Base-by-base conservation (phyloP, 2,113 vertebrate genomes). In the Gymnogyps californianus region DNA sequence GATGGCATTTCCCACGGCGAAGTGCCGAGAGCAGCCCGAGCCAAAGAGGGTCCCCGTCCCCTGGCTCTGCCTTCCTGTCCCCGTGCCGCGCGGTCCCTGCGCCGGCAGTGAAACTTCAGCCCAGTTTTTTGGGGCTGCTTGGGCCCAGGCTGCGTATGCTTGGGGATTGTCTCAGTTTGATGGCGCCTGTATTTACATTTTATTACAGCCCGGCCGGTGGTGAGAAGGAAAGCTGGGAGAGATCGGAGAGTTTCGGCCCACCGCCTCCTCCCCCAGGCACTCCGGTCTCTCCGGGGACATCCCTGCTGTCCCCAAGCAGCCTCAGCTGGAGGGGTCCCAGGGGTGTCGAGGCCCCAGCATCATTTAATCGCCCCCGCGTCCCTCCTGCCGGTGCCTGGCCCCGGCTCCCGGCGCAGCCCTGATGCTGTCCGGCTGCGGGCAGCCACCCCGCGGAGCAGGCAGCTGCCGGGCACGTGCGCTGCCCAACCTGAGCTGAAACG, bases 21-120 rank as follows among this genome's bases (percentile, higher is more conserved):
- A 76, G 36, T 0, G 2, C 57, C 3, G 0, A 64, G 65, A 67
- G 7, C 42, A 69, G 59, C 40, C 40, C 0, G 4, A 24, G 42
- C 36, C 18, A 7, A 22, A 44, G 51, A 13, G 8, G 3, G 10
- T 71, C 47, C 28, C 49, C 0, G 0, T 11, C 16, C 29, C 61
- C 36, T 3, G 29, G 36, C 24, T 82, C 46, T 74, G 74, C 70
- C 24, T 3, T 54, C 31, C 36, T 11, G 1, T 15, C 22, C 28
- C 28, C 0, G 0, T 19, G 16, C 25, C 1, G 1, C 2, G 7
- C 1, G 0, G 38, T 29, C 47, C 54, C 32, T 16, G n/a, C 2
- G 1, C 0, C 1, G 24, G 25, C 52, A 38, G n/a, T 5, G 4
- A 57, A 57, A 28, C n/a, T 47, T 40, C 36, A 62, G 46, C 79